Conservation (phyloP, 92 coral and sea anemone genomes). For the Umimayanthus chanpuru region DNA sequence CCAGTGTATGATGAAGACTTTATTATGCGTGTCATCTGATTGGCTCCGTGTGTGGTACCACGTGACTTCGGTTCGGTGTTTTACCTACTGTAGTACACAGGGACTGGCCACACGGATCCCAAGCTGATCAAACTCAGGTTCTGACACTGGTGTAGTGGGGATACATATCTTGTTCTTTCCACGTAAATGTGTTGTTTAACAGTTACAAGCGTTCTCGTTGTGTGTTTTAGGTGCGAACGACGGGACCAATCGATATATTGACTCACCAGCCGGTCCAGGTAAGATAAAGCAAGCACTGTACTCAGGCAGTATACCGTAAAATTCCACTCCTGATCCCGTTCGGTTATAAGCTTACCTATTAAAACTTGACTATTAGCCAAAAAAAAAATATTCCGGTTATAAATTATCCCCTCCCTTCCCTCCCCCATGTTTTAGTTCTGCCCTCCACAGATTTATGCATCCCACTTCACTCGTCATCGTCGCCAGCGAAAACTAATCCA, state of each 20-base stretch:
- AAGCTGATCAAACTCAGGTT: slow-evolving; percentile 61
- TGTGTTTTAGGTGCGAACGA: slow-evolving; percentile 84
- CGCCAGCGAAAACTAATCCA: too few species aligned
- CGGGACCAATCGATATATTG: slow-evolving; percentile 92
- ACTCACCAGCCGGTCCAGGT: slow-evolving; percentile 99
- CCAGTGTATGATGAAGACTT: slow-evolving; percentile 86
- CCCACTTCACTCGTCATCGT: too few species aligned
- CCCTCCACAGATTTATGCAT: too few species aligned
- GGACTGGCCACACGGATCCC: slow-evolving; percentile 40
- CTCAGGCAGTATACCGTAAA: not conserved
- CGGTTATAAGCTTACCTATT: not conserved
- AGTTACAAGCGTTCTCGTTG: not conserved
- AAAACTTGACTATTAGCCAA: not conserved
- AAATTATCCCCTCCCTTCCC: too few species aligned
- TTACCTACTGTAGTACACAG: slow-evolving; percentile 50
- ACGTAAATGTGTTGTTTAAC: not conserved
- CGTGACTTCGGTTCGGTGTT: slow-evolving; percentile 66
- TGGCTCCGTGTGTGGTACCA: slow-evolving; percentile 68
- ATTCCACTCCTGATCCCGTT: not conserved
- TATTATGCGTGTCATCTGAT: slow-evolving; percentile 99
- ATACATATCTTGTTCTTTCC: not conserved
- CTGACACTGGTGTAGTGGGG: slow-evolving; percentile 56
- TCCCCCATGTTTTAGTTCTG: too few species aligned
- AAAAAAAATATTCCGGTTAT: not conserved
- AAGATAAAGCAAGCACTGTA: not conserved